Conservation (phyloP, 2,797 vertebrate species). For the Pipistrellus pygmaeus region DNA sequence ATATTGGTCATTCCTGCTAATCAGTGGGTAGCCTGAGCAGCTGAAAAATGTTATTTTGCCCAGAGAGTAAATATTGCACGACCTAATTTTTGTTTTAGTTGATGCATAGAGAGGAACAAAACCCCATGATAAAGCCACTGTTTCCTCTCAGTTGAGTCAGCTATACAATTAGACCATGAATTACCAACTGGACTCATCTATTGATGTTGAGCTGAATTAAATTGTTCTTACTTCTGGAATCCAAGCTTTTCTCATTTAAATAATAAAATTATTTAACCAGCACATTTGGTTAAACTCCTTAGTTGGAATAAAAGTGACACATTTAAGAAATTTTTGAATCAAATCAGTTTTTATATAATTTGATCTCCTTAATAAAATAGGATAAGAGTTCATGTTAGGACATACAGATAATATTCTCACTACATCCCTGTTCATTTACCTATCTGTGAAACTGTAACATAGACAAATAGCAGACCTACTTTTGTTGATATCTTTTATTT, state of each 20-base stretch:
- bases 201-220: constrained; percentile 41
- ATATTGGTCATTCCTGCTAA: background rate
- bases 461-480: constrained; percentile 43
- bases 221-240: background rate
- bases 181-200: background rate
- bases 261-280: background rate
- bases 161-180: background rate
- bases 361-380: constrained; percentile 11
- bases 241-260: constrained; percentile 16
- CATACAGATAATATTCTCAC: background rate
- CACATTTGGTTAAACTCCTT: background rate
- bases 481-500: constrained; percentile 66
- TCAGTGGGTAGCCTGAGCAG: background rate
- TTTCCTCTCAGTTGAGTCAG: background rate
- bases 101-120: background rate
- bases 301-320: background rate
- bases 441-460: background rate
- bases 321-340: background rate
- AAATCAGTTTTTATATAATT: background rate
- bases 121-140: background rate
- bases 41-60: constrained; percentile 44
- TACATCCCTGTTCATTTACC: background rate
- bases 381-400: background rate
- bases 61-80: constrained; percentile 35
- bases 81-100: constrained; percentile 54